Evolutionary conservation across 1,140 invertebrate species (phyloP).

Genomic region (Cryptotermes secundus): DNA sequence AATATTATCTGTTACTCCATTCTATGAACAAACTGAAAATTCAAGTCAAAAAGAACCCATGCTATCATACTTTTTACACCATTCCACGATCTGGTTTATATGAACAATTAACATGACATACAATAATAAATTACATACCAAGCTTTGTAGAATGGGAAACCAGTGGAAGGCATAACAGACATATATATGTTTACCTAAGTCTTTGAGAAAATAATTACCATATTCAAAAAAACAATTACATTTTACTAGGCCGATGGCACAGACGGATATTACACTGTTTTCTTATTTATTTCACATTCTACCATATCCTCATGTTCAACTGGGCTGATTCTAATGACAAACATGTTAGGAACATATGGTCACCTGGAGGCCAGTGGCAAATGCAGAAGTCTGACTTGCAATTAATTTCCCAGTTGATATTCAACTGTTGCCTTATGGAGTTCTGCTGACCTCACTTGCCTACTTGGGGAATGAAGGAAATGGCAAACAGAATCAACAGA

Average conservation of each 20-base stretch:
- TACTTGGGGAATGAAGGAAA: too few relatives aligned
- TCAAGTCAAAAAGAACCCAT: neutral
- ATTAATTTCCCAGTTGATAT: too few relatives aligned
- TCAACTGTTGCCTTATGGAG: too few relatives aligned
- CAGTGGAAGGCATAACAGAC: neutral
- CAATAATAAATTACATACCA: conserved; percentile 8
- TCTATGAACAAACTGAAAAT: neutral
- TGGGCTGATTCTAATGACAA: neutral
- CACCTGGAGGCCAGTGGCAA: too few relatives aligned
- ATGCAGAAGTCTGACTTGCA: too few relatives aligned
- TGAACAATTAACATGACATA: neutral
- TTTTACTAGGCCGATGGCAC: conserved; percentile 23
- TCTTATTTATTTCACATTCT: neutral
- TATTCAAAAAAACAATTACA: neutral
- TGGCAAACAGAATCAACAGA: too few relatives aligned
- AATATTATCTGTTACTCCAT: neutral
- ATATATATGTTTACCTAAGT: neutral
- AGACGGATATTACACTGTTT: conserved; percentile 20
- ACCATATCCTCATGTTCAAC: neutral
- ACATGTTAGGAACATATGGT: too few relatives aligned
- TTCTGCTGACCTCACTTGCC: too few relatives aligned
- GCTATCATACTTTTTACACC: neutral
- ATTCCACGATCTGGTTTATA: neutral
- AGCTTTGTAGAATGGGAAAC: neutral
- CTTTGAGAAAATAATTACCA: neutral